These are phyloP conservation scores for Apistogramma diplotaenia DNA, from an alignment of 2,113 vertebrate species.

Conservation along the genomic window DNA sequence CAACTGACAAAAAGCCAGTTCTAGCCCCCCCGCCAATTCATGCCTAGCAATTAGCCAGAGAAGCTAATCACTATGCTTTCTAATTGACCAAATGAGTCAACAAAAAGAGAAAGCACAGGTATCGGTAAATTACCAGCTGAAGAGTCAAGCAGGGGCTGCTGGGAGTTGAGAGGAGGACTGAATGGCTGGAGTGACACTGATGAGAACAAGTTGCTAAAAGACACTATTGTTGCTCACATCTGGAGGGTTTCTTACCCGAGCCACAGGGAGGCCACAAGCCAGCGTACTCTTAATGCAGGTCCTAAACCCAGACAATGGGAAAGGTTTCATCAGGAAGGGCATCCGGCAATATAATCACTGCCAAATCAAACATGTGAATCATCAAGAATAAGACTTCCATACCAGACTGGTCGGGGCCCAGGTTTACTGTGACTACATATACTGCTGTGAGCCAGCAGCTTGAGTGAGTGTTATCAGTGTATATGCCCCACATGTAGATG, in stretches of 20 bases:
- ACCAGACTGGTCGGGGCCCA: too few species aligned
- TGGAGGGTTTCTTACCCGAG: not conserved
- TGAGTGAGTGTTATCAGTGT: not conserved
- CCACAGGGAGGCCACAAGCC: too few species aligned
- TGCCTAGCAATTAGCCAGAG: constrained; percentile 65
- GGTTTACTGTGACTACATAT: too few species aligned
- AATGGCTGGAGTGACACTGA: not conserved
- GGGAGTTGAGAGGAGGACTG: constrained; percentile 27
- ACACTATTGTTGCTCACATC: constrained; percentile 26
- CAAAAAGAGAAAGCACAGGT: constrained; percentile 67
- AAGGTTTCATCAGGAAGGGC: too few species aligned
- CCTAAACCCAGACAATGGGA: too few species aligned
- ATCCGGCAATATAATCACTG: too few species aligned
- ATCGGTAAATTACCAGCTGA: constrained; percentile 60
- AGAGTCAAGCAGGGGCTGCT: constrained; percentile 41
- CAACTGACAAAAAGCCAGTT: constrained; percentile 77
- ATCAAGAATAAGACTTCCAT: too few species aligned
- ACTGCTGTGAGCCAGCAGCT: too few species aligned
- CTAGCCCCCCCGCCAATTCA: constrained; percentile 39
- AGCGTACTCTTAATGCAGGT: too few species aligned
- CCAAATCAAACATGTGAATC: too few species aligned
- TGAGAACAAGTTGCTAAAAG: constrained; percentile 23
- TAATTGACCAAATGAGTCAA: constrained; percentile 75
- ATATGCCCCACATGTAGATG: not conserved
- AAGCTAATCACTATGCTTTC: constrained; percentile 70